A percentile compares a stretch with the other conserved stretches of the same genome.
phyloP scores from a whole-genome alignment of 2,888 invertebrate genomes.

The Willowsia nigromaculata region DNA sequence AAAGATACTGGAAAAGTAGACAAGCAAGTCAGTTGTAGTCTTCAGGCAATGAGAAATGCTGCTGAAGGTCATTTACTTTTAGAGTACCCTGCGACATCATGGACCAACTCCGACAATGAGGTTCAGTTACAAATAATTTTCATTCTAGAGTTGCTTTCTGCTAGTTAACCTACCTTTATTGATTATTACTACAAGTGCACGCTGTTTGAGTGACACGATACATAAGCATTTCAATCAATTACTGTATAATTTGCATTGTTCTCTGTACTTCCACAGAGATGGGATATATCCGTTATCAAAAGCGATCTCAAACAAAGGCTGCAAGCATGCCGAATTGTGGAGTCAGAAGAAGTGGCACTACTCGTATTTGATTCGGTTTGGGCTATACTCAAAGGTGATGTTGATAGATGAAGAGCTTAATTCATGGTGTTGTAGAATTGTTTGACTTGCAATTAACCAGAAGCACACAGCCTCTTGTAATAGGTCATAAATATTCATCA shows the following conservation, averaged over 20 bases:
- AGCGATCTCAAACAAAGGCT: neutral
- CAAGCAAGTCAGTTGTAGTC: neutral
- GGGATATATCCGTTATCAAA: neutral
- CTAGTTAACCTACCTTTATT: too few relatives aligned
- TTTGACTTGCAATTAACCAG: neutral
- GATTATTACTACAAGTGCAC: too few relatives aligned
- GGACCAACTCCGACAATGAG: neutral
- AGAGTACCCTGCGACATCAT: neutral
- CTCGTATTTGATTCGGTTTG: constrained; percentile 99
- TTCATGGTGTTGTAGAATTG: neutral
- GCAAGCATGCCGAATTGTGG: constrained; percentile 80
- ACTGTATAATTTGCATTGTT: too few relatives aligned
- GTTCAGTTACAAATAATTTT: too few relatives aligned
- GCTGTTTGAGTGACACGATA: too few relatives aligned
- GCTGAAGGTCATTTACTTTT: constrained; percentile 37
- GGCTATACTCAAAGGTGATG: constrained; percentile 95
- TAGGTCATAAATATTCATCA: constrained; percentile 21
- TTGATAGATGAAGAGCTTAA: neutral
- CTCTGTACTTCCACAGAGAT: too few relatives aligned
- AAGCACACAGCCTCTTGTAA: neutral
- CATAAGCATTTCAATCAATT: too few relatives aligned
- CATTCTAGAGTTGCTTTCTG: neutral
- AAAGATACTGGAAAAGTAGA: neutral
- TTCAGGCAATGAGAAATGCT: neutral
- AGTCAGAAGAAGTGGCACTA: constrained; percentile 98